Percentiles rank a stretch among this genome's conserved stretches.
These are phyloP conservation scores for Conus betulinus DNA, from an alignment of 1,140 invertebrate genomes.

Conservation along the genomic window DNA sequence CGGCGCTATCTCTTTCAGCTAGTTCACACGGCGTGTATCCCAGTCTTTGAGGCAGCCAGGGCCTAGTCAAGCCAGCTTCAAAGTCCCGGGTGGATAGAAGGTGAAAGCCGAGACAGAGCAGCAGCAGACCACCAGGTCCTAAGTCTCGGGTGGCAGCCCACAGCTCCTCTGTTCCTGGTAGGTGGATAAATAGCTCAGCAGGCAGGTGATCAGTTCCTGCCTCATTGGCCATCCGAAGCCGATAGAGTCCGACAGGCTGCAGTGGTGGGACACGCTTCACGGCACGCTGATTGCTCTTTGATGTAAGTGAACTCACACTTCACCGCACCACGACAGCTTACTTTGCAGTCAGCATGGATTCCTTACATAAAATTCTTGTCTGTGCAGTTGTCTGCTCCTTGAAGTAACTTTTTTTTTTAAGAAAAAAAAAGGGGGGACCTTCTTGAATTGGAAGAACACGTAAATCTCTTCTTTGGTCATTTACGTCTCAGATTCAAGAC, in stretches of 20 bases:
- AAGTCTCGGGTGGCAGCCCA: neutral
- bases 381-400: neutral
- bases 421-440: neutral
- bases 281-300: neutral
- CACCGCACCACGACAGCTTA: neutral
- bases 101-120: neutral
- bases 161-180: neutral
- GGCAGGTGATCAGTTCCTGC: conserved; percentile 9
- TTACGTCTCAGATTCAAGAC: neutral
- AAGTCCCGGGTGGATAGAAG: neutral
- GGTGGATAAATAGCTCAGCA: neutral
- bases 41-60: neutral
- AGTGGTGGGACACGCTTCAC: conserved; percentile 7
- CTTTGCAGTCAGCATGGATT: neutral
- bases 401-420: neutral
- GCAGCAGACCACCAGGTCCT: neutral
- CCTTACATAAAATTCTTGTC: neutral
- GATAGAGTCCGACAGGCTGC: neutral
- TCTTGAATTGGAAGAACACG: neutral
- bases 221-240: neutral
- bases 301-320: neutral
- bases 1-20: neutral
- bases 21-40: neutral
- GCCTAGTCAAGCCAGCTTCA: neutral
- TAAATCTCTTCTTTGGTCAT: neutral